Evolutionary conservation across 2,113 vertebrate genomes (phyloP), one percentile per base, ranked within the genome.

Genomic region (Halcyon senegalensis): DNA sequence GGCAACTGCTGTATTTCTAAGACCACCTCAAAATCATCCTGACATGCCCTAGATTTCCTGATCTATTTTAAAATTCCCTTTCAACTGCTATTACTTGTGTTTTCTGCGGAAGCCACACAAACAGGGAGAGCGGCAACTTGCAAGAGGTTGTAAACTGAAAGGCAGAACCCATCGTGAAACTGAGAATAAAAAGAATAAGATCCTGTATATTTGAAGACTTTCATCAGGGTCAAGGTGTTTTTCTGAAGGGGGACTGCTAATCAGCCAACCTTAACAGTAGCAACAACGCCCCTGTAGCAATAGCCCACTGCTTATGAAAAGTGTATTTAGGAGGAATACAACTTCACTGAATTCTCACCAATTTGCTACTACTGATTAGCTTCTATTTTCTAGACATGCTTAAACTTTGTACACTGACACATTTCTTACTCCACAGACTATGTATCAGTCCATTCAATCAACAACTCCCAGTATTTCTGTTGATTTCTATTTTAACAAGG

Each of bases 41-140:
- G 87, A 88, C 72, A 18, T 86, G 68, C 25, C 93, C 83, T 75
- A 81, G 27, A 93, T 92, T 89, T 88, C n/a, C 56, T 25, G 11
- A 76, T 93, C 80, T 75, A 37, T 95, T 96, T 94, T 91, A 79
- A 69, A 96, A 87, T 76, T 77, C 46, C 72, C 64, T 84, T 94
- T 95, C 78, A 79, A 60, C 48, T 81, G 64, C 68, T 87, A 63
- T 88, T 90, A 84, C 46, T 91, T 78, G 46, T 81, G 60, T 67
- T 84, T 93, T 75, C 68, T 31, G 18, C 20, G 43, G 46, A 75
- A 93, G 11, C 48, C 56, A 30, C 68, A 94, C 25, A 84, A 83
- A 83, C 58, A 85, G 24, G 48, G 46, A 93, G 67, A 81, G 35
- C 27, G 33, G 41, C 92, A 94, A 48, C 23, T 86, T 48, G 46